Base-by-base conservation (phyloP, 2,888 invertebrate species). In the Homarus gammarus region DNA sequence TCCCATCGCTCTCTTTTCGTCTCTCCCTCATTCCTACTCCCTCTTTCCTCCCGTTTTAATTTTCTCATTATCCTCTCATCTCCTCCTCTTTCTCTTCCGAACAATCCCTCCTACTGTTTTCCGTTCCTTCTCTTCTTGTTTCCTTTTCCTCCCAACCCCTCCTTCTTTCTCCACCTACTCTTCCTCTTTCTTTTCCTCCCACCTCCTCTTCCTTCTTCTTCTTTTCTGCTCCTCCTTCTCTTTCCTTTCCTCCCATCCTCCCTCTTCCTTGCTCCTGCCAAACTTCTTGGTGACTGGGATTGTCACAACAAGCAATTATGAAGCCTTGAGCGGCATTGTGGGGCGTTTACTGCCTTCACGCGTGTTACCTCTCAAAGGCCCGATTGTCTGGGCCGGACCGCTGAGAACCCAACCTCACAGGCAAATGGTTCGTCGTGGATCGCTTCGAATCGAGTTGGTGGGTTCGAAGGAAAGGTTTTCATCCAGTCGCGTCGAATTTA, bases 221-320 rank as follows among this genome's bases (percentile, higher is more conserved):
- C 70, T 83, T 68, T 10, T 18, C 56, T 22, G 44, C 18, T 8
- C 27, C 64, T 3, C 40, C 40, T 22, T n/a, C 22, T n/a, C n/a
- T n/a, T 36, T 72, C 49, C 2, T 27, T 10, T 49, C 31, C 40
- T 27, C 51, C 8, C 51, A 18, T 15, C 5, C 44, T 72, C 72
- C 38, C 31, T 49, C 70, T 51, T 27, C 56, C n/a, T 44, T 44
- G 31, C 40, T 77, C 77, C 2, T n/a, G 38, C 38, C 73, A 36
- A 18, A 75, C 40, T 27, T 49, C 40, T 77, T 77, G 77, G n/a
- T 6, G 27, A 36, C n/a, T 33, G 33, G n/a, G 27, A 33, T 33
- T 70, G 85, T 85, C 85, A 85, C 61, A 85, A 85, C 85, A 85
- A 85, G 77, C 40, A 56, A 85, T 85, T 85, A 77, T 85, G 77